A percentile compares a stretch with the other conserved stretches of the same genome.
Conservation (phyloP, 1,140 invertebrate genomes). For the Cyclargus thomasi region DNA sequence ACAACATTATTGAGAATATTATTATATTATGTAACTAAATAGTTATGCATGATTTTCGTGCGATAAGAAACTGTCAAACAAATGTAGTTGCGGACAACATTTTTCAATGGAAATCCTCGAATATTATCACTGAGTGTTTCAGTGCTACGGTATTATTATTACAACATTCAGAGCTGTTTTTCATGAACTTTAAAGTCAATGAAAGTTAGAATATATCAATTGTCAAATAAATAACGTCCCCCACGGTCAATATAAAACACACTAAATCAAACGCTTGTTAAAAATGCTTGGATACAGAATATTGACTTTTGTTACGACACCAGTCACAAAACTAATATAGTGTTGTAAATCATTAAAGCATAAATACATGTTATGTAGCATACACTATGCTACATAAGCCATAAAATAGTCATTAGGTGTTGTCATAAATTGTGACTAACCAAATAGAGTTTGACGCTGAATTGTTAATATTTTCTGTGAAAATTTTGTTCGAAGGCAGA, state of each 20-base stretch:
- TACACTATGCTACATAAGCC: not conserved
- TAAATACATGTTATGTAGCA: not conserved
- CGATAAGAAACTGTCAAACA: no score
- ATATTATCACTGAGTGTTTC: not conserved
- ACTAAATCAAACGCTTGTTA: conserved; percentile 9
- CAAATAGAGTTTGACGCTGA: not conserved
- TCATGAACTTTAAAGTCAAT: not conserved
- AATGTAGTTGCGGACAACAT: no score
- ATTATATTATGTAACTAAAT: no score
- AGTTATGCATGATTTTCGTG: no score
- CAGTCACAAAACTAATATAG: not conserved
- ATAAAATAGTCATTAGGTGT: not conserved
- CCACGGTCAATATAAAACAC: conserved; percentile 2
- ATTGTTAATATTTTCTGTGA: not conserved
- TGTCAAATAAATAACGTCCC: not conserved
- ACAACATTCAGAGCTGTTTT: not conserved
- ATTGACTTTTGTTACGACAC: conserved; percentile 5
- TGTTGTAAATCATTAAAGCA: conserved; percentile 1
- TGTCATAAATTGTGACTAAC: not conserved
- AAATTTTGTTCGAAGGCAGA: not conserved
- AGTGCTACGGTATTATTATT: not conserved
- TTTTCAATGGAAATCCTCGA: not conserved
- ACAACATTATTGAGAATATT: no score
- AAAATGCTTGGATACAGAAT: not conserved
- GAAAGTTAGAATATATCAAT: not conserved